Base-by-base conservation (phyloP, 2,888 invertebrate genomes). In the Ashinkailepas kermadecensis region DNA sequence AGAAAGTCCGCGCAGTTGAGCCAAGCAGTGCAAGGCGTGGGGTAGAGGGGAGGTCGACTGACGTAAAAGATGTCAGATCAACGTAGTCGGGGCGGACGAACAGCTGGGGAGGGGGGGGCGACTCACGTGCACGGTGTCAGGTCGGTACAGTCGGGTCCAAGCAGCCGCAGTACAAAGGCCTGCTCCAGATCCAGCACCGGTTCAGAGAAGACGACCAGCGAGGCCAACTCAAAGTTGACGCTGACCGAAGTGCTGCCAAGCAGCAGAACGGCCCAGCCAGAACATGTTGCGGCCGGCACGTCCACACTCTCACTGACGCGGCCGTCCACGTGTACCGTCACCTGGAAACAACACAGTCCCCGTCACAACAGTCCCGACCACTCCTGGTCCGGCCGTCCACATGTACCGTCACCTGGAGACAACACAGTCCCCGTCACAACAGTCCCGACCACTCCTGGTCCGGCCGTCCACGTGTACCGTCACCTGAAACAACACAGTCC, bases 81-180 rank as follows among this genome's bases (percentile, higher is more conserved):
- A 4, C 39, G 39, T 4, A 4, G 39, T 39, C 39, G 39, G 39
- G 39, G 39, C 39, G 39, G 39, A 39, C 39, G 39, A 39, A 39
- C 39, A 39, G 39, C 39, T 39, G 39, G 39, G 39, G 1, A 4
- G 39, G 59, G 59, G 11, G 7, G 59, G 59, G 11, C 1, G 11
- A 74, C 74, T 74, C 18, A 74, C 74, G 74, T 86, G 82, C 89
- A 89, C 82, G 88, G 88, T 0, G 89, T 88, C 13, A 90, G 86
- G 84, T 88, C 88, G 54, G 87, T 88, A 82, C 87, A 87, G 85
- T 89, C 89, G 6, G 90, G 89, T 1, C 90, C 90, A 21, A 89
- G 87, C 81, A 91, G 90, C 23, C 90, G 89, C 56, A 91, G 86
- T 84, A 90, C 91, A 84, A 91, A 86, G 82, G 91, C 91, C 84